These are phyloP conservation scores for Tympanuchus pallidicinctus DNA, from an alignment of 2,113 vertebrate genomes.

Conservation along the genomic window DNA sequence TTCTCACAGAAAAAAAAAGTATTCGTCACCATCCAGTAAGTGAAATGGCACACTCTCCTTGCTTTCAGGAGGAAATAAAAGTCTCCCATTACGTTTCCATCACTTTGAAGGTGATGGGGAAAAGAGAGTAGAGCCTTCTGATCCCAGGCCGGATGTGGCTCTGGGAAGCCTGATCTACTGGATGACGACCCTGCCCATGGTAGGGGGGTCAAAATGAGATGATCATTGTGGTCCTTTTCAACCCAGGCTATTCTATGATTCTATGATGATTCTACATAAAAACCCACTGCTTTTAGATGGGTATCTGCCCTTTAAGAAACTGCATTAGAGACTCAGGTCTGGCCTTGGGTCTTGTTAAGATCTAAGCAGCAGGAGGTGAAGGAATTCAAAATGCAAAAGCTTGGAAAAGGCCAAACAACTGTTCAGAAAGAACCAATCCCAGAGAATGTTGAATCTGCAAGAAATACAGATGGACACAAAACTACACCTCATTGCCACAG, in stretches of 20 bases:
- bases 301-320: not conserved
- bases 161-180: too few relatives aligned
- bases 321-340: not conserved
- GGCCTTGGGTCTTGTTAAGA: not conserved
- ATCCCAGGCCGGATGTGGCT: not conserved
- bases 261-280: not conserved
- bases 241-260: too few relatives aligned
- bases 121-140: not conserved
- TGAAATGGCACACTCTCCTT: not conserved
- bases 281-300: not conserved
- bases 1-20: not conserved
- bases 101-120: not conserved
- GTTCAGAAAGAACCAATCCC: not conserved
- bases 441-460: not conserved
- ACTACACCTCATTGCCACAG: not conserved
- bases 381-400: not conserved
- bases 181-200: too few relatives aligned
- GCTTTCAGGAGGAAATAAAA: not conserved
- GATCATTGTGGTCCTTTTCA: too few relatives aligned
- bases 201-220: too few relatives aligned
- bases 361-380: not conserved
- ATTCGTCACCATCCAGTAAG: not conserved
- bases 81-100: not conserved
- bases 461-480: not conserved
- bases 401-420: not conserved